phyloP scores from a whole-genome alignment of 2,113 vertebrate genomes.

The Haplochromis burtoni region DNA sequence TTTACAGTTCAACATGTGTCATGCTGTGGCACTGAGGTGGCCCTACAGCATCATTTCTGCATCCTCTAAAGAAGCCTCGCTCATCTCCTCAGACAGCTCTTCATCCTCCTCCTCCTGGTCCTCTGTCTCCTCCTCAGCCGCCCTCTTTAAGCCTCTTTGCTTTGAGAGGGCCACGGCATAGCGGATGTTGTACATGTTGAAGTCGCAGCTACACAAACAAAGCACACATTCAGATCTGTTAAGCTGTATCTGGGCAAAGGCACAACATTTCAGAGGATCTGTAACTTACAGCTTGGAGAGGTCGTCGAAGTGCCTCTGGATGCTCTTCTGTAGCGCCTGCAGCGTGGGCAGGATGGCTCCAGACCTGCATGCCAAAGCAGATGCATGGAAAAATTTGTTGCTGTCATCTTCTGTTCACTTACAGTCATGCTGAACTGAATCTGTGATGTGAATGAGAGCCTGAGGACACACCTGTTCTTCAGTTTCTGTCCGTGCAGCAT shows the following conservation, averaged over 20 bases:
- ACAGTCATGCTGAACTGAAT: background rate
- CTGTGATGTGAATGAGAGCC: background rate
- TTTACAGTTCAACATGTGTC: background rate
- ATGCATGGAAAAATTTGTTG: background rate
- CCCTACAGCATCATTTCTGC: constrained; percentile 45
- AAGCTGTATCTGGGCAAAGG: background rate
- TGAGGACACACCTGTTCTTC: constrained; percentile 75
- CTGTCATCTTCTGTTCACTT: background rate
- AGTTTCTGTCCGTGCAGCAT: constrained; percentile 85
- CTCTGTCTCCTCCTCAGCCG: constrained; percentile 14
- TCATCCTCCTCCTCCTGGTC: constrained; percentile 10
- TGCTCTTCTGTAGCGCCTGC: constrained; percentile 87
- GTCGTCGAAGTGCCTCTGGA: constrained; percentile 83
- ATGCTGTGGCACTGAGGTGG: background rate
- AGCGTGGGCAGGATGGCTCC: constrained; percentile 78
- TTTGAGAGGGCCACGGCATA: constrained; percentile 78
- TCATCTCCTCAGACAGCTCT: constrained; percentile 46
- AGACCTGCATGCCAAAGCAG: constrained; percentile 65
- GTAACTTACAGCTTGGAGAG: constrained; percentile 84
- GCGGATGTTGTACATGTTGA: constrained; percentile 88
- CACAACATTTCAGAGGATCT: background rate
- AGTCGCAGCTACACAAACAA: constrained; percentile 79
- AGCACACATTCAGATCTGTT: background rate
- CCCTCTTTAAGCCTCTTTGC: constrained; percentile 81
- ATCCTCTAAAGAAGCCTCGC: constrained; percentile 40